A percentile compares a stretch with the other conserved stretches of the same genome.
These are phyloP conservation scores for Anhinga rufa DNA, from an alignment of 2,113 vertebrate species.

Conservation along the genomic window DNA sequence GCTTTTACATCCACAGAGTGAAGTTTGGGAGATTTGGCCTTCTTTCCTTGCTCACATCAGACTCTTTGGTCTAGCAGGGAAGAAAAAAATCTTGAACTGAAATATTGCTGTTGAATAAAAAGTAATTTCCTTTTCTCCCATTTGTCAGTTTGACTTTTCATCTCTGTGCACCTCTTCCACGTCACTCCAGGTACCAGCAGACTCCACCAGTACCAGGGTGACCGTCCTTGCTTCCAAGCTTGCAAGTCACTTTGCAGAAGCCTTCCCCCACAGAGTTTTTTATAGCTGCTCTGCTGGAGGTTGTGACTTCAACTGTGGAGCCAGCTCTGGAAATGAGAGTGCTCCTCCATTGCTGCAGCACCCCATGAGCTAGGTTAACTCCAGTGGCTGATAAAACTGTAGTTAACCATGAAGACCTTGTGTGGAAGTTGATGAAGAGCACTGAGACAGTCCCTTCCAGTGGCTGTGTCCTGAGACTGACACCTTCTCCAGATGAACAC, in stretches of 20 bases:
- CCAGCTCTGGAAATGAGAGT: background rate
- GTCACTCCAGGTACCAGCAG: background rate
- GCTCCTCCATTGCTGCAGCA: fast-evolving
- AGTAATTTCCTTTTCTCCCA: background rate
- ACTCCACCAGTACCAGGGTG: background rate
- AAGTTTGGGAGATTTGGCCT: background rate
- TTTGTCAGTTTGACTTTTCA: background rate
- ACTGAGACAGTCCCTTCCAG: background rate
- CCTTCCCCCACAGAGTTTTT: background rate
- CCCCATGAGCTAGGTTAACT: background rate
- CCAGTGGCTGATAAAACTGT: background rate
- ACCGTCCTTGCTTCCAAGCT: background rate
- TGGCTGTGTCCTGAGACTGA: background rate
- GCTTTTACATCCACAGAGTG: background rate
- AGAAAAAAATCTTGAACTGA: background rate
- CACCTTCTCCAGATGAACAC: fast-evolving
- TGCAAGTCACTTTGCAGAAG: background rate
- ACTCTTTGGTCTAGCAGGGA: background rate
- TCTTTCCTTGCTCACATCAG: background rate
- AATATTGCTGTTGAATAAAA: background rate
- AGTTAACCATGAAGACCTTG: background rate
- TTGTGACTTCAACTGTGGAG: background rate
- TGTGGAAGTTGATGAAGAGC: background rate
- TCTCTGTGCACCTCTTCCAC: background rate
- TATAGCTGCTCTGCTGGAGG: background rate